Evolutionary conservation across 2,888 invertebrate species (phyloP), one percentile per base, ranked within the genome.

Genomic region (Philaethria dido): DNA sequence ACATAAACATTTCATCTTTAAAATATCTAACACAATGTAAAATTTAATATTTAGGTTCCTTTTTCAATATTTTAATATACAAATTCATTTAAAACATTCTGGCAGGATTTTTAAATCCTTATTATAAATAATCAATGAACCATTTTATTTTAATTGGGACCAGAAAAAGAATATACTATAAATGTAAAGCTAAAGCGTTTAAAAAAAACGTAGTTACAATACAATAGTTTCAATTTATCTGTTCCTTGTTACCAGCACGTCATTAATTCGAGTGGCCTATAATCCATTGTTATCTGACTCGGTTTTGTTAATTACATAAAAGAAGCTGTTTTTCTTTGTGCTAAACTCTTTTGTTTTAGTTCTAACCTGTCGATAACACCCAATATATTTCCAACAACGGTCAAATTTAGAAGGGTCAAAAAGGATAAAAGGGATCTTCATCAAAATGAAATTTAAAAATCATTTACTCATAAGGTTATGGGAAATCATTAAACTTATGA

Each of bases 371-470:
- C 57, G 48, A 63, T 67, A 67, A 44, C 29, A 48, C 8, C 42
- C 16, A 29, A 59, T 16, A 18, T 45, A 45, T 59, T 18, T 45
- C 29, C 8, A 44, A 45, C 60, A 55, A 54, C 54, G 18, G 22
- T 1, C 22, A 55, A 25, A 48, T 33, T 61, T 60, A 47, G 36
- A 63, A 66, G 29, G 60, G 59, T 65, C 68, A 59, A 63, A 68
- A 65, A 52, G 48, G 44, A 62, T 57, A 47, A 64, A 52, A 66
- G 42, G 44, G 39, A 64, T 50, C 42, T 68, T 64, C 64, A 72
- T 73, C 69, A 74, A 67, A 73, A 71, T 69, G 54, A 42, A 69
- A 71, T 74, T 74, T 71, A 70, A 72, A 72, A 73, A 69, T 48
- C 70, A 66, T 73, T 73, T 67, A 50, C 63, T 61, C 66, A 54